These are phyloP conservation scores for Calosoma granatense DNA, from an alignment of 1,140 invertebrate species.

Conservation along the genomic window DNA sequence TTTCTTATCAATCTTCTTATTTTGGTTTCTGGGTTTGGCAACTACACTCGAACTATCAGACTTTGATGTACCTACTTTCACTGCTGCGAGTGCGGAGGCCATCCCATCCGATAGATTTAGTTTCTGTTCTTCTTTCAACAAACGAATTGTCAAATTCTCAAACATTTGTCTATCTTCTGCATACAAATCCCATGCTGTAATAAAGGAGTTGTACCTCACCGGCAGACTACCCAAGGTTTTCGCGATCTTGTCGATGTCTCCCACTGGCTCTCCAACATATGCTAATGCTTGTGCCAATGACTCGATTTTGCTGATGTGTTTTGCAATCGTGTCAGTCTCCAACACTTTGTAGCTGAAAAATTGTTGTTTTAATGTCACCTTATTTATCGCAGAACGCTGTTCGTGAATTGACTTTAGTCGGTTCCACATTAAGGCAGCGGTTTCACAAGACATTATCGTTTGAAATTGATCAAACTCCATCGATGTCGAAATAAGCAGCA, in stretches of 20 bases:
- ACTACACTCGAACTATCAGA: too few relatives aligned
- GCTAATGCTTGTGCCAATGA: slow-evolving; percentile 12
- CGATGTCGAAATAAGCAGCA: too few relatives aligned
- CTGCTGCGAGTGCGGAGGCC: too few relatives aligned
- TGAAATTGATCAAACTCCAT: too few relatives aligned
- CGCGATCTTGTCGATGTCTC: slow-evolving; percentile 20
- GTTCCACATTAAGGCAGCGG: slow-evolving; percentile 28
- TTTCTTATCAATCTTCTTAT: too few relatives aligned
- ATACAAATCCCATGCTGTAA: slow-evolving; percentile 16
- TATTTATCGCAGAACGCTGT: slow-evolving; percentile 26
- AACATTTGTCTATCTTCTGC: slow-evolving; percentile 16
- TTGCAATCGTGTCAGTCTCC: slow-evolving; percentile 14
- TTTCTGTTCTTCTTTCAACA: too few relatives aligned
- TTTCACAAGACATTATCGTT: too few relatives aligned
- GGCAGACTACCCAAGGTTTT: slow-evolving; percentile 24
- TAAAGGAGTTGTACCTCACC: slow-evolving; percentile 15
- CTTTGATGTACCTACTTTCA: too few relatives aligned
- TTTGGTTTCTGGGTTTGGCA: neutral
- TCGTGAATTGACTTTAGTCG: slow-evolving; percentile 27
- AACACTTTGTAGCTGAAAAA: slow-evolving; percentile 21
- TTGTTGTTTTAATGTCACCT: slow-evolving; percentile 27
- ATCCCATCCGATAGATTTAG: too few relatives aligned
- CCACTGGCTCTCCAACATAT: slow-evolving; percentile 18
- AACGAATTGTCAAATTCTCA: too few relatives aligned
- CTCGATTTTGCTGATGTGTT: slow-evolving; percentile 18